Conservation (phyloP, 2,888 invertebrate species). For the Rhogogaster chlorosoma region DNA sequence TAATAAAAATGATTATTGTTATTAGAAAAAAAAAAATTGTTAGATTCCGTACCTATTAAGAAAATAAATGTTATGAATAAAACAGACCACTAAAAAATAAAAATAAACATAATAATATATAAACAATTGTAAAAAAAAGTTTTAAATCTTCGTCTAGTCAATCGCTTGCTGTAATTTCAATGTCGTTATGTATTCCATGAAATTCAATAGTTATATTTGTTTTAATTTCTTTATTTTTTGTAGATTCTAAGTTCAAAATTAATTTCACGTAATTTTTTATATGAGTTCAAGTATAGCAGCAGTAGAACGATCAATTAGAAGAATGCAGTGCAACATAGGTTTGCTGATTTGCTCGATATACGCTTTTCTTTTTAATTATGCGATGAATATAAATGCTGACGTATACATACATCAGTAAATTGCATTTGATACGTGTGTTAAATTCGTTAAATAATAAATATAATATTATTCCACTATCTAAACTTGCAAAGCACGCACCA, state of each 20-base stretch:
- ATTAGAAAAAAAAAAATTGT: constrained; percentile 22
- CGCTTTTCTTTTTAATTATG: neutral
- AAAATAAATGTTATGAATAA: neutral
- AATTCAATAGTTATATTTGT: neutral
- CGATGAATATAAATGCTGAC: neutral
- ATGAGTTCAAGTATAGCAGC: neutral
- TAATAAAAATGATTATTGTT: constrained; percentile 49
- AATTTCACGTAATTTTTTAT: neutral
- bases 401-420: neutral
- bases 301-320: neutral
- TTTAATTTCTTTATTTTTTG: too few species aligned
- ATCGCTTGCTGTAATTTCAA: neutral
- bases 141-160: neutral
- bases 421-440: neutral
- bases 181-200: neutral
- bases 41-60: neutral
- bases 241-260: neutral
- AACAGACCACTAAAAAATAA: neutral
- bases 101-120: neutral
- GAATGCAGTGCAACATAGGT: neutral
- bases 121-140: neutral
- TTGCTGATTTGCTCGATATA: neutral
- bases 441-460: constrained; percentile 28
- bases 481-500: constrained; percentile 51
- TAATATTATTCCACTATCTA: constrained; percentile 37